Conservation (phyloP, 2,797 vertebrate genomes). For the Danio choprae region DNA sequence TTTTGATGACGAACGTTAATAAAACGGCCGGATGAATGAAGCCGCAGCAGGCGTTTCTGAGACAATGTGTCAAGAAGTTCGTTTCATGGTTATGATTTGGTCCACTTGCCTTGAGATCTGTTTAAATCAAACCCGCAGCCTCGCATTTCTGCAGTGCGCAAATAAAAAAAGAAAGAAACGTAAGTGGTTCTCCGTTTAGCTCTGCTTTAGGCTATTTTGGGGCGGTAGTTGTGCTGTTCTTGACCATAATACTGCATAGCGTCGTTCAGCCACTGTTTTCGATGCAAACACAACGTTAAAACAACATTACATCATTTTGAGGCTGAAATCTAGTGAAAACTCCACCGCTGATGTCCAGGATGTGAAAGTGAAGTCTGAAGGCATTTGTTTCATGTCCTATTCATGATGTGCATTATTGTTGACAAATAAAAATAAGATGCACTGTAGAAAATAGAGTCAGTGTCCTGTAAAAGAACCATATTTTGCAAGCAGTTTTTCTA, state of each 20-base stretch:
- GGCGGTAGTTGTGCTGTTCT: slow-evolving; percentile 44
- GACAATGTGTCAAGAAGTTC: slow-evolving; percentile 34
- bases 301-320: background rate
- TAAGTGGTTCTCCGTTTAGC: background rate
- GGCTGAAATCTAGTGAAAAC: slow-evolving; percentile 2
- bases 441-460: slow-evolving; percentile 28
- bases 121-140: slow-evolving; percentile 48
- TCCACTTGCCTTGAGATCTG: slow-evolving; percentile 36
- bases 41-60: slow-evolving; percentile 37
- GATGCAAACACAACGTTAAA: slow-evolving; percentile 24
- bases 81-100: slow-evolving; percentile 31
- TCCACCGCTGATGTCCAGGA: background rate
- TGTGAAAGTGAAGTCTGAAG: slow-evolving; percentile 17
- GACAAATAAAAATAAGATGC: slow-evolving; percentile 27
- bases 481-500: slow-evolving; percentile 70
- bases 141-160: slow-evolving; percentile 35
- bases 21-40: slow-evolving; percentile 41
- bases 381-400: background rate
- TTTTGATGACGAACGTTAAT: slow-evolving; percentile 34
- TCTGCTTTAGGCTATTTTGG: slow-evolving; percentile 11
- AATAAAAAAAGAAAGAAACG: background rate
- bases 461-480: slow-evolving; percentile 65
- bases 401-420: slow-evolving; percentile 19
- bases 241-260: slow-evolving; percentile 26
- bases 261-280: slow-evolving; percentile 22